phyloP scores from a whole-genome alignment of 2,113 vertebrate species.

The Tenrec ecaudatus region DNA sequence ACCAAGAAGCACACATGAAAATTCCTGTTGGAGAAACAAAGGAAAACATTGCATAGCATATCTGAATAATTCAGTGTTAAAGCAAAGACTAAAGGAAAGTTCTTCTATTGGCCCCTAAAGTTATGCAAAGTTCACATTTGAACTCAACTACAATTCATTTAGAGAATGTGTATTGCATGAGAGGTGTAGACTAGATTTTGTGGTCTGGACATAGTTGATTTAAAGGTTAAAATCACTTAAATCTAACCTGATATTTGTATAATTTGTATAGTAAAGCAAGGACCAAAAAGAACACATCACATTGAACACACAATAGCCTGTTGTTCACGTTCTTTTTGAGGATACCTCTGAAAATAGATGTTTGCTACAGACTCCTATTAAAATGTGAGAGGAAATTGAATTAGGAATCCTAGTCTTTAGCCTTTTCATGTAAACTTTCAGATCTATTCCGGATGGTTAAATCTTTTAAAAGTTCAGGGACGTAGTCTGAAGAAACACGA shows the following conservation, averaged over 20 bases:
- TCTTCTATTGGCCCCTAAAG: constrained; percentile 34
- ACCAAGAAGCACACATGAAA: constrained; percentile 44
- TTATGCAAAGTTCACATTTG: constrained; percentile 65
- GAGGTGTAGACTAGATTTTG: constrained; percentile 60
- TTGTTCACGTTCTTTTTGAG: constrained; percentile 54
- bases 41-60: constrained; percentile 24
- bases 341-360: constrained; percentile 71
- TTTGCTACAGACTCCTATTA: constrained; percentile 73
- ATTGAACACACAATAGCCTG: constrained; percentile 54
- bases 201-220: constrained; percentile 70
- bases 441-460: constrained; percentile 83
- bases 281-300: constrained; percentile 19
- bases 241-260: constrained; percentile 67
- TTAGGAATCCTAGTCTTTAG: constrained; percentile 77
- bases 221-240: constrained; percentile 57
- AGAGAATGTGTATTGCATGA: background rate
- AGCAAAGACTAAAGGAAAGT: constrained; percentile 34
- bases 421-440: constrained; percentile 66
- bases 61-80: constrained; percentile 31
- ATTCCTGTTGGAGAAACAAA: constrained; percentile 55
- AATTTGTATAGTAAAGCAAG: background rate
- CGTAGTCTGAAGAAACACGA: constrained; percentile 69
- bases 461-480: constrained; percentile 61
- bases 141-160: constrained; percentile 20
- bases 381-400: constrained; percentile 80